A percentile compares a stretch with the other conserved stretches of the same genome.
Evolutionary conservation across 2,113 vertebrate species (phyloP).

Genomic region (Platysternon megacephalum): DNA sequence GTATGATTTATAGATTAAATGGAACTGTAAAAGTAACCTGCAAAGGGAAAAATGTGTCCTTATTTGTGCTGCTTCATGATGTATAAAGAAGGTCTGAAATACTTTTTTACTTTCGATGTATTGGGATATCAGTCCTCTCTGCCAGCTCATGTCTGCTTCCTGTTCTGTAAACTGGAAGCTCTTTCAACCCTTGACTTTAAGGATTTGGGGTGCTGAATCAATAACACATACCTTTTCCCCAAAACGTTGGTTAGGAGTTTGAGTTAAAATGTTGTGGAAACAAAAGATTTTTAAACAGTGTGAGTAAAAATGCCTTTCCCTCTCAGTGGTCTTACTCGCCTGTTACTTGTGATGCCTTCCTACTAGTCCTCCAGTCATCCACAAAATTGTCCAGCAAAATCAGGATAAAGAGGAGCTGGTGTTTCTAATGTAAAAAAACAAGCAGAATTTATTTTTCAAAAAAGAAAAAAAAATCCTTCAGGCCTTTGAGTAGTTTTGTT

Average conservation of each 20-base stretch:
- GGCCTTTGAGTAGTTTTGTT: not conserved
- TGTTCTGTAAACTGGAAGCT: not conserved
- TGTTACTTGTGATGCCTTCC: accelerated
- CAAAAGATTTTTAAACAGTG: not conserved
- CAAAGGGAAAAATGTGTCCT: not conserved
- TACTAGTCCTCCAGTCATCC: not conserved
- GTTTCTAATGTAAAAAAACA: not conserved
- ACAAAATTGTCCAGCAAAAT: conserved; percentile 1
- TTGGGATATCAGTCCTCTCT: not conserved
- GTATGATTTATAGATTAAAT: not conserved
- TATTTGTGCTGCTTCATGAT: not conserved
- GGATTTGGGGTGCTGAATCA: not conserved
- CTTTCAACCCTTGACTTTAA: not conserved
- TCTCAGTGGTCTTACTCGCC: not conserved
- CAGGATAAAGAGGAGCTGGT: not conserved
- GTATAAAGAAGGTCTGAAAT: not conserved
- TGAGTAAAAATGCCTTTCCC: not conserved
- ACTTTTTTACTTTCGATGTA: not conserved
- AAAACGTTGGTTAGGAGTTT: not conserved
- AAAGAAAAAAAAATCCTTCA: not conserved
- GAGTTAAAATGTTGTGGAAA: not conserved
- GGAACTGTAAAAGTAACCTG: not conserved
- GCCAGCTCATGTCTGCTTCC: accelerated
- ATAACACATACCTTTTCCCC: not conserved
- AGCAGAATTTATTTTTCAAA: conserved; percentile 15